A percentile compares a stretch with the other conserved stretches of the same genome.
Evolutionary conservation across 2,888 invertebrate genomes (phyloP).

Genomic region (Drosophila vallismaia): DNA sequence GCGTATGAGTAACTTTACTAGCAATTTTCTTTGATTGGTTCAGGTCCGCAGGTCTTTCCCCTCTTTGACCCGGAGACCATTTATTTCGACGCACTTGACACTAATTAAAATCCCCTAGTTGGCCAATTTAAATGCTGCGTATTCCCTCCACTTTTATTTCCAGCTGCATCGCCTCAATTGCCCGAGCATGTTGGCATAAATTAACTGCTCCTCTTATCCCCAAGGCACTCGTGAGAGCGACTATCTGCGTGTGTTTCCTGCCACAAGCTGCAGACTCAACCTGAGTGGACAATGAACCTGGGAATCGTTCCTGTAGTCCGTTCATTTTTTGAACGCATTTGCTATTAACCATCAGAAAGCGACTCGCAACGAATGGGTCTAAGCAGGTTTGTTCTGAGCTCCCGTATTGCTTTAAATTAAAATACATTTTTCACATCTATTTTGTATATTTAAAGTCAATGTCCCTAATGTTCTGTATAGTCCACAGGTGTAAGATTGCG

Average conservation of each 20-base stretch:
- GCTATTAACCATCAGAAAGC: background rate
- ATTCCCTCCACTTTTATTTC: conserved; percentile 34
- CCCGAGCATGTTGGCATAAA: conserved; percentile 57
- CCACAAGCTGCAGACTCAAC: conserved; percentile 5
- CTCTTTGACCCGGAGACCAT: conserved; percentile 25
- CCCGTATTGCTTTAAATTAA: no score
- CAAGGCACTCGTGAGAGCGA: conserved; percentile 10
- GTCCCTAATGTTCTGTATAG: background rate
- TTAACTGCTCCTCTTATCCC: conserved; percentile 48
- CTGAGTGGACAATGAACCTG: conserved; percentile 18
- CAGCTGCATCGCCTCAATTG: conserved; percentile 65
- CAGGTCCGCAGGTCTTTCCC: background rate
- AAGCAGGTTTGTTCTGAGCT: background rate
- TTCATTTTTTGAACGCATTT: conserved; percentile 13
- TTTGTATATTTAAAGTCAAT: background rate
- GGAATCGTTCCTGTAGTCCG: background rate
- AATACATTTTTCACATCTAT: background rate
- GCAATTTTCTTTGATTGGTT: conserved; percentile 61
- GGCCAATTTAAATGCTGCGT: conserved; percentile 75
- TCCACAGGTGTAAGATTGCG: background rate
- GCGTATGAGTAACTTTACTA: conserved; percentile 50
- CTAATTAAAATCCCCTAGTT: conserved; percentile 80
- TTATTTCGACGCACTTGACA: conserved; percentile 61
- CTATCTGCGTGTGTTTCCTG: background rate
- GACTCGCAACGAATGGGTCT: background rate